A percentile compares a stretch with the other conserved stretches of the same genome.
These are phyloP conservation scores for Plebejus argus DNA, from an alignment of 2,888 invertebrate genomes.

Conservation along the genomic window DNA sequence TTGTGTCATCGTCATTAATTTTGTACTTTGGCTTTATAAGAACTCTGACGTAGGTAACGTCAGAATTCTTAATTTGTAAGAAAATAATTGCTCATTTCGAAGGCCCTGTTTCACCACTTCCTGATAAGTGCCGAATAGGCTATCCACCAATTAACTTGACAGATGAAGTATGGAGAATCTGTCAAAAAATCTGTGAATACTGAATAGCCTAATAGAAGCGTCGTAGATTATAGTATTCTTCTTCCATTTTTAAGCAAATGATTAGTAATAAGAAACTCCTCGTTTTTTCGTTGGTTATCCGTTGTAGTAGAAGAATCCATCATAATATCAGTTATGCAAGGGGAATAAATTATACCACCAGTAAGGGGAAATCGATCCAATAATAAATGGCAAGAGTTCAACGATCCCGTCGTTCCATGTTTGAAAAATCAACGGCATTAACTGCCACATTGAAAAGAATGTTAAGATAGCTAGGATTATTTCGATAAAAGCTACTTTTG, in stretches of 20 bases:
- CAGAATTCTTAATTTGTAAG: background rate
- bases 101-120: no score
- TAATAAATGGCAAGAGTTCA: constrained; percentile 21
- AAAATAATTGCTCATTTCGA: background rate
- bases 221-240: no score
- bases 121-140: no score
- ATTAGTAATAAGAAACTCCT: background rate
- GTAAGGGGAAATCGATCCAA: constrained; percentile 17
- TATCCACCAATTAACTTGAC: no score
- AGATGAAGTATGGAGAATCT: no score
- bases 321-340: background rate
- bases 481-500: background rate
- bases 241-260: background rate
- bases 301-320: background rate
- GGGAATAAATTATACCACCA: constrained; percentile 7
- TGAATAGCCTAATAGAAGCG: no score
- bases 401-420: background rate
- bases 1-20: no score
- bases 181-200: no score
- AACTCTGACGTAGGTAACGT: no score
- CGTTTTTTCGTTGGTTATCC: no score
- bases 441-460: background rate
- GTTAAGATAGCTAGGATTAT: background rate
- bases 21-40: no score
- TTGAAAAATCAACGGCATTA: background rate